These are phyloP conservation scores for Cnemophilus loriae DNA, from an alignment of 2,113 vertebrate genomes.

Conservation along the genomic window DNA sequence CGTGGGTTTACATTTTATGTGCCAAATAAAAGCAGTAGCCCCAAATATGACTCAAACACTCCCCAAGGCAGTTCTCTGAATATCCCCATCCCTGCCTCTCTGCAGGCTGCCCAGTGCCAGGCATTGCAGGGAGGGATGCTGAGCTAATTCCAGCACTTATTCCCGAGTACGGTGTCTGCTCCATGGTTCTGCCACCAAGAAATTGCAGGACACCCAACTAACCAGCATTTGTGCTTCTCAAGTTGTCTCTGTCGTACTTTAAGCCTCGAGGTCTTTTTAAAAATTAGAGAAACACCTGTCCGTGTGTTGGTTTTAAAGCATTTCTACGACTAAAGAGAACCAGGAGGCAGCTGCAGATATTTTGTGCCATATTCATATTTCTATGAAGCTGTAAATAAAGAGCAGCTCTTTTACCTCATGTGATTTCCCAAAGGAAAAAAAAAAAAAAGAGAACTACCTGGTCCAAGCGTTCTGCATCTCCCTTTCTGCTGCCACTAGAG, in stretches of 20 bases:
- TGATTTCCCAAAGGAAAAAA: background rate
- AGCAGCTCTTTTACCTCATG: background rate
- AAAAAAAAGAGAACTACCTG: background rate
- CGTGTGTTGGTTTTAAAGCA: background rate
- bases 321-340: background rate
- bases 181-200: background rate
- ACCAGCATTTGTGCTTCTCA: background rate
- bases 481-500: slow-evolving; percentile 30
- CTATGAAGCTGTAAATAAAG: background rate
- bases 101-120: no score
- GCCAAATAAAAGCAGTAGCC: background rate
- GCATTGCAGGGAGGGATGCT: no score
- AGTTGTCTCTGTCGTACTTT: background rate
- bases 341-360: background rate
- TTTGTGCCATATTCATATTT: background rate
- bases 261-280: background rate
- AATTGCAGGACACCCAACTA: background rate
- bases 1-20: accelerated
- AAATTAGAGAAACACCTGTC: background rate
- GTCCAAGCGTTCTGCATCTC: background rate
- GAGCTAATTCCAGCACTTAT: background rate
- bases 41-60: background rate
- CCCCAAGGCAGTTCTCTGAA: background rate
- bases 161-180: background rate
- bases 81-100: background rate